Evolutionary conservation across 2,113 vertebrate genomes (phyloP).

Genomic region (Ploceus nigricollis): DNA sequence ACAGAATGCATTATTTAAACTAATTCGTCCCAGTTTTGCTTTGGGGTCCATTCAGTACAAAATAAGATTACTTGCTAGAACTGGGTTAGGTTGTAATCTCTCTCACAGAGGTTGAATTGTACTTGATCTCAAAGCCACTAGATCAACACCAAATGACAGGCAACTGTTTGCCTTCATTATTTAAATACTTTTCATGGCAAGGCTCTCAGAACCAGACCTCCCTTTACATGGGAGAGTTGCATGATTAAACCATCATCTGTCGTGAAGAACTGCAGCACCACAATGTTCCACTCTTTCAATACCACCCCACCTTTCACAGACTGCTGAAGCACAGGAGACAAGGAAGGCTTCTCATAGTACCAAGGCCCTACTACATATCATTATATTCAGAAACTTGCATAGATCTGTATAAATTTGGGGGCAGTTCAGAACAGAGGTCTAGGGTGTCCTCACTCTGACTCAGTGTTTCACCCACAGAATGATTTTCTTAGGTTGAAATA

Average conservation of each 20-base stretch:
- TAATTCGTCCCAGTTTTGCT: not conserved
- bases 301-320: not conserved
- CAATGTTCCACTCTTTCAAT: not conserved
- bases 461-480: not conserved
- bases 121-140: not conserved
- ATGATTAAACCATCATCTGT: not conserved
- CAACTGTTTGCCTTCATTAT: not conserved
- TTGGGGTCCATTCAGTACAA: not conserved
- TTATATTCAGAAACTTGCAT: not conserved
- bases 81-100: not conserved
- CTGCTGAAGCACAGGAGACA: not conserved
- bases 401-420: not conserved
- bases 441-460: not conserved
- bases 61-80: slow-evolving; percentile 4
- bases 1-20: not conserved
- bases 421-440: not conserved
- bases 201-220: not conserved
- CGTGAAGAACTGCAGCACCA: not conserved
- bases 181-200: not conserved
- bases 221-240: not conserved
- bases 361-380: not conserved
- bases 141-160: not conserved
- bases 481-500: not conserved
- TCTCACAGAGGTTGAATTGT: not conserved
- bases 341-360: not conserved